phyloP scores from a whole-genome alignment of 2,113 vertebrate genomes.

The Phoxinus phoxinus region DNA sequence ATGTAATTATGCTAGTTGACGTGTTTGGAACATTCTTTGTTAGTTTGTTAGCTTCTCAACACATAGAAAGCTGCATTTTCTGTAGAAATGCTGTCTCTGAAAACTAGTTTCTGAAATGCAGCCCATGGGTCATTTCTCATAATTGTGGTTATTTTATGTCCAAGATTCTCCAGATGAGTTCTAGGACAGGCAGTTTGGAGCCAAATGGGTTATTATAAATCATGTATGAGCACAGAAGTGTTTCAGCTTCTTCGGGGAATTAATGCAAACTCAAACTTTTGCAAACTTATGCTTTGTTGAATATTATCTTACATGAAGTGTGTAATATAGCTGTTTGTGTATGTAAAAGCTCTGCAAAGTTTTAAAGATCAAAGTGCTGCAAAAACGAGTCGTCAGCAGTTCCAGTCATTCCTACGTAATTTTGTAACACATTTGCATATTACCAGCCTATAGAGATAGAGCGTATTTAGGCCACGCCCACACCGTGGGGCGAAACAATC shows the following conservation, averaged over 20 bases:
- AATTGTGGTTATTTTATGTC: slow-evolving; percentile 15
- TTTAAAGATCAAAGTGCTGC: too few species aligned
- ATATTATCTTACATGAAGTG: too few species aligned
- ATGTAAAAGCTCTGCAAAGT: too few species aligned
- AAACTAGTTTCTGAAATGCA: neutral
- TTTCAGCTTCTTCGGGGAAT: slow-evolving; percentile 39
- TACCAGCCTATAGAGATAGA: too few species aligned
- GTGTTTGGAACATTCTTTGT: neutral
- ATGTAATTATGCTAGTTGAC: neutral
- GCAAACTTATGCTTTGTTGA: neutral
- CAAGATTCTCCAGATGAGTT: neutral
- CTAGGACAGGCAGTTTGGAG: neutral
- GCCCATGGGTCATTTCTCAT: neutral
- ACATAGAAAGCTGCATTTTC: neutral
- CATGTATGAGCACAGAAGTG: neutral
- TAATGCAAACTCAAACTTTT: neutral
- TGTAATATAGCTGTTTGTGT: too few species aligned
- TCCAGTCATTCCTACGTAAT: too few species aligned
- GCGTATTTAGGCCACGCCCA: too few species aligned
- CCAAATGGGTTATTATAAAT: slow-evolving; percentile 12
- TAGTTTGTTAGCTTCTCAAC: neutral
- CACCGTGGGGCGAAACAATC: too few species aligned
- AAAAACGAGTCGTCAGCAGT: too few species aligned
- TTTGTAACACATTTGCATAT: too few species aligned
- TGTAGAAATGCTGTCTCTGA: neutral